These are phyloP conservation scores for Marronus borbonicus DNA, from an alignment of 2,888 invertebrate species.

Conservation along the genomic window DNA sequence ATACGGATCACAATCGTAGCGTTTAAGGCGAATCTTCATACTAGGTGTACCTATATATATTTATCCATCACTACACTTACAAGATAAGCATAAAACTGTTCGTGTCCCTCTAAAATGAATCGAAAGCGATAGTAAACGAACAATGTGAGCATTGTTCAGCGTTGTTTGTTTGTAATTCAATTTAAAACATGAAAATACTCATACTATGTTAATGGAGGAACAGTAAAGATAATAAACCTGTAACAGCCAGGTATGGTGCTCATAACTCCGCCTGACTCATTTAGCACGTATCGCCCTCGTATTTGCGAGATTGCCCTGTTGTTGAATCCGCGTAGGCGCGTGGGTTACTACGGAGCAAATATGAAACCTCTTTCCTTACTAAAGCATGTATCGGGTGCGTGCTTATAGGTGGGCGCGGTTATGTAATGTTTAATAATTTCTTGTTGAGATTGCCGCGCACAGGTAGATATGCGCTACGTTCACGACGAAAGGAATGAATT, in stretches of 20 bases:
- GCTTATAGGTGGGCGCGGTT: not conserved
- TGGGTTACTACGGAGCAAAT: constrained; percentile 3
- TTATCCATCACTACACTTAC: constrained; percentile 7
- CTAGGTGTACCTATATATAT: not conserved
- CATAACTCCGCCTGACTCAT: constrained; percentile 18
- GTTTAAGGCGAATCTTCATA: not conserved
- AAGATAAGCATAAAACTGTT: constrained; percentile 20
- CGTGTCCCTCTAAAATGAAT: constrained; percentile 4
- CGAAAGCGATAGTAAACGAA: constrained; percentile 23
- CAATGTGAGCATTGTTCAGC: constrained; percentile 18
- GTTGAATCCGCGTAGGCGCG: constrained; percentile 5
- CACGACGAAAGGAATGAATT: too few relatives aligned
- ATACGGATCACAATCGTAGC: constrained; percentile 4
- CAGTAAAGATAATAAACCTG: constrained; percentile 28
- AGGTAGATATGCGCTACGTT: too few relatives aligned
- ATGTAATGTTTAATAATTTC: constrained; percentile 2
- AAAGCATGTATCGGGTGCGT: not conserved
- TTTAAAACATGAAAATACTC: constrained; percentile 27
- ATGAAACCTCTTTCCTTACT: not conserved
- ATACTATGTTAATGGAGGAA: constrained; percentile 18
- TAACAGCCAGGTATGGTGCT: constrained; percentile 8
- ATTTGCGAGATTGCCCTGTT: constrained; percentile 5
- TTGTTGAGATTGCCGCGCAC: too few relatives aligned
- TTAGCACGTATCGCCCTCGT: constrained; percentile 24
- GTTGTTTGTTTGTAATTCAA: constrained; percentile 15